Percentiles rank a stretch among this genome's conserved stretches.
phyloP scores from a whole-genome alignment of 2,888 invertebrate species.

The Phengaris alcon region DNA sequence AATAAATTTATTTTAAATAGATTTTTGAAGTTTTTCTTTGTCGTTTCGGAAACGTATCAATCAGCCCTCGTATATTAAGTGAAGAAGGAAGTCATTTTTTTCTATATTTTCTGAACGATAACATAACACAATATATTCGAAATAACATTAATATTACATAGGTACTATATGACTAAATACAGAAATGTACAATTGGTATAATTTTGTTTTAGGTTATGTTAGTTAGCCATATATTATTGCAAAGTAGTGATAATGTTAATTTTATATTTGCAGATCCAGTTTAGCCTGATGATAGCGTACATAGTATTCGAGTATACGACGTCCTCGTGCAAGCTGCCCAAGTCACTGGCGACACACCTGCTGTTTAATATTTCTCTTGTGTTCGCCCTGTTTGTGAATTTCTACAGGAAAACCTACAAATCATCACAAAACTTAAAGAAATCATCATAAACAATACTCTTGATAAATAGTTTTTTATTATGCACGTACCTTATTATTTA shows the following conservation, averaged over 20 bases:
- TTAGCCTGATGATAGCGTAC: conserved; percentile 2
- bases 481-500: neutral
- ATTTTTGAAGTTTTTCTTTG: too few relatives aligned
- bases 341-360: neutral
- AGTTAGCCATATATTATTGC: too few relatives aligned
- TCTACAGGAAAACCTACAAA: conserved; percentile 15
- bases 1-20: too few relatives aligned
- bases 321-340: neutral
- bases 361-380: conserved; percentile 1
- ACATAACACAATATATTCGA: too few relatives aligned
- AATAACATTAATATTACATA: too few relatives aligned
- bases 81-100: too few relatives aligned
- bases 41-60: too few relatives aligned
- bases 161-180: too few relatives aligned
- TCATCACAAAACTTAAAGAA: neutral
- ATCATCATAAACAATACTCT: neutral
- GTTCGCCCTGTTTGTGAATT: conserved; percentile 2
- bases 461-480: neutral
- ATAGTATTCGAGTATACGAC: neutral
- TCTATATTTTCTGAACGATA: too few relatives aligned
- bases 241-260: neutral
- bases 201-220: too few relatives aligned
- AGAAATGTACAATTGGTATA: too few relatives aligned
- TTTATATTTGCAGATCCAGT: conserved; percentile 4
- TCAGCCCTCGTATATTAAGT: too few relatives aligned